A percentile compares a stretch with the other conserved stretches of the same genome.
phyloP scores from a whole-genome alignment of 2,113 vertebrate species.

The Nymphicus hollandicus region DNA sequence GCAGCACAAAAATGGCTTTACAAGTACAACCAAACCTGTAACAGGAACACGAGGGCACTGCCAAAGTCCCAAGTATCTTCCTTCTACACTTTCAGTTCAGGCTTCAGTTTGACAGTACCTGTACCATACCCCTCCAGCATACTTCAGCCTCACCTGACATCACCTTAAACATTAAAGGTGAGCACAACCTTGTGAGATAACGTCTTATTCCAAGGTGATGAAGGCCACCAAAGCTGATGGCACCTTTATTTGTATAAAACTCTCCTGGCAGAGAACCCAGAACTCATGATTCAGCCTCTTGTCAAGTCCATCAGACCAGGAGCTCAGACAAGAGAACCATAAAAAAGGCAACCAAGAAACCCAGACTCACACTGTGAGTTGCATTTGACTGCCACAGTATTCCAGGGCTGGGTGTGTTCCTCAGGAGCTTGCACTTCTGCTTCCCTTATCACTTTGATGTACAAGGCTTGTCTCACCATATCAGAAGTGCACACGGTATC shows the following conservation, averaged over 20 bases:
- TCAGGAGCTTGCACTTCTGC: not conserved
- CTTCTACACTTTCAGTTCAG: not conserved
- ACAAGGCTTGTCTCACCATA: not conserved
- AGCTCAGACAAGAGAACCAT: not conserved
- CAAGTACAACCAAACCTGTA: not conserved
- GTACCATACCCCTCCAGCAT: not conserved
- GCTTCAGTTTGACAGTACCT: not conserved
- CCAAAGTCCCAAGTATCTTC: not conserved
- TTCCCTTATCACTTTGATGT: not conserved
- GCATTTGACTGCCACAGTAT: not conserved
- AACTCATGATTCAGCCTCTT: not conserved
- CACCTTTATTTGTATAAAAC: not conserved
- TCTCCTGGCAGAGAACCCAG: not conserved
- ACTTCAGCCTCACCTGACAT: not conserved
- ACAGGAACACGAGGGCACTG: not conserved
- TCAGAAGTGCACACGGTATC: accelerated
- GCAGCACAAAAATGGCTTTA: not conserved
- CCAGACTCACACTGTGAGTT: not conserved
- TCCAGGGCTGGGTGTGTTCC: not conserved
- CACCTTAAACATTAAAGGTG: not conserved
- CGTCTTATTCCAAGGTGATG: not conserved
- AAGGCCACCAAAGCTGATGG: not conserved
- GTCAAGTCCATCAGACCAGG: not conserved
- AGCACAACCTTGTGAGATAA: not conserved
- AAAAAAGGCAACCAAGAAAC: not conserved